These are phyloP conservation scores for Acronicta alni DNA, from an alignment of 2,888 invertebrate genomes.

Conservation along the genomic window DNA sequence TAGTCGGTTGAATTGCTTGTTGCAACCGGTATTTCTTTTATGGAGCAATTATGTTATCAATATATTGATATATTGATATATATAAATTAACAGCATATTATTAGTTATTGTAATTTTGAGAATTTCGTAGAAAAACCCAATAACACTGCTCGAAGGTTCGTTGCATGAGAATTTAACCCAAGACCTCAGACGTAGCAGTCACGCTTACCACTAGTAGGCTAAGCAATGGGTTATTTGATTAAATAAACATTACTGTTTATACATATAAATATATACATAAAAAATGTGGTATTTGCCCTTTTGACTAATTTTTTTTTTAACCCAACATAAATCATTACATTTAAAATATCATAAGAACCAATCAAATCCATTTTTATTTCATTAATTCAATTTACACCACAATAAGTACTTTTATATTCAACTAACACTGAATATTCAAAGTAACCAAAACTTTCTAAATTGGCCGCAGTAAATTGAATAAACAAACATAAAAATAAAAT, in stretches of 20 bases:
- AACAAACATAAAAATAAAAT: conserved; percentile 41
- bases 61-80: too few relatives aligned
- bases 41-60: background rate
- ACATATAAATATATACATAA: too few relatives aligned
- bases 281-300: conserved; percentile 23
- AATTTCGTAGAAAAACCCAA: too few relatives aligned
- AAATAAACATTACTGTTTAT: too few relatives aligned
- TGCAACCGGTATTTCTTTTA: conserved; percentile 15
- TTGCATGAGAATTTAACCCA: too few relatives aligned
- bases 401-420: conserved; percentile 18
- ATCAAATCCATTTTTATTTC: conserved; percentile 28
- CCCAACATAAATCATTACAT: conserved; percentile 15
- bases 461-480: conserved; percentile 35
- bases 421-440: conserved; percentile 27
- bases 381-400: conserved; percentile 40
- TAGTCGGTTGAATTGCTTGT: conserved; percentile 20
- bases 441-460: conserved; percentile 38
- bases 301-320: conserved; percentile 22
- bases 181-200: too few relatives aligned
- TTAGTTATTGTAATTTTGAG: too few relatives aligned
- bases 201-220: too few relatives aligned
- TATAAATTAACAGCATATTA: too few relatives aligned
- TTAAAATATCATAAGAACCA: conserved; percentile 25
- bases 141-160: too few relatives aligned
- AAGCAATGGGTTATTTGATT: too few relatives aligned